Evolutionary conservation across 30 jellyfish, hydroid and myxozoan genomes (phyloP), one percentile per base, ranked within the genome.

Genomic region (Aurelia coerulea): DNA sequence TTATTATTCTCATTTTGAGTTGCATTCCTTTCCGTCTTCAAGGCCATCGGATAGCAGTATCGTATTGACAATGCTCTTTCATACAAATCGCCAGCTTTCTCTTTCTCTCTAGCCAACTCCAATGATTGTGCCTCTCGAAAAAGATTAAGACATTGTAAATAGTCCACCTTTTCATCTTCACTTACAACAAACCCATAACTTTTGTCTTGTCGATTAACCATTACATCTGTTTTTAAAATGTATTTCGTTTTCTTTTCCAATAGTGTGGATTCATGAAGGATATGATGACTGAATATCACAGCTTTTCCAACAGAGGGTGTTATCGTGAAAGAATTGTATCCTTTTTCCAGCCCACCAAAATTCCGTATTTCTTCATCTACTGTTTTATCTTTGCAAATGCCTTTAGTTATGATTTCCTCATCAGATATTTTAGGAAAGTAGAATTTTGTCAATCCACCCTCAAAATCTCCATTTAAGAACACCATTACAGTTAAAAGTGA

Each of bases 11-110:
- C 7, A 49, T 5, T n/a, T 69, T 78, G 34, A 19, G 53, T 11
- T 91, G 96, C 64, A 66, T 76, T 37, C 73, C 42, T 49, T 76
- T 76, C 19, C 91, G 16, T 14, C 52, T 76, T 17, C 91, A 87
- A 62, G 15, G 75, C 81, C 63, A 32, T 71, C 7, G 96, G 96
- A 62, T 88, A 88, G 60, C 78, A 51, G 73, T 88, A 88, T 33
- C 96, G 51, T 34, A 79, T 78, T 35, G 96, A 88, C 78, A 87
- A 56, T 19, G 91, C 74, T 78, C 76, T 87, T 73, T 87, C 96
- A 77, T 76, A 87, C 15, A 46, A 65, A 17, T 67, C 75, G 4
- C 87, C 87, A 50, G 92, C 96, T 60, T 79, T 42, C 51, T 58
- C 77, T 41, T 56, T 62, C 35, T 71, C 18, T 51, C 81, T 67